Percentiles rank a stretch among this genome's conserved stretches.
These are phyloP conservation scores for Origma solitaria DNA, from an alignment of 2,113 vertebrate genomes.

Conservation along the genomic window DNA sequence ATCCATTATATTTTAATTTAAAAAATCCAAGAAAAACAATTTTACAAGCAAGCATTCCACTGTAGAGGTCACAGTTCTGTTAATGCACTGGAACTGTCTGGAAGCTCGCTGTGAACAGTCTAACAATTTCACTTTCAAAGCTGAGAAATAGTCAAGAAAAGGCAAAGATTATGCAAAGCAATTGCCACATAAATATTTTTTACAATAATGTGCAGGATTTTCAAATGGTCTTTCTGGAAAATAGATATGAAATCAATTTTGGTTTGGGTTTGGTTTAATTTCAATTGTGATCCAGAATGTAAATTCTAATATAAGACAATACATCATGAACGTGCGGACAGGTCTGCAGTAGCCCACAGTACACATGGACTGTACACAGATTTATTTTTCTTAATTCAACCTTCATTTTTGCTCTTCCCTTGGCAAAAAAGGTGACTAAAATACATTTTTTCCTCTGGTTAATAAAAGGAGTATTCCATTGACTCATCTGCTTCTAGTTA, in stretches of 20 bases:
- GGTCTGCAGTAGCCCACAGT: not conserved
- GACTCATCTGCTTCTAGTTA: slow-evolving; percentile 28
- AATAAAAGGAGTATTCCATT: not conserved
- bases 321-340: not conserved
- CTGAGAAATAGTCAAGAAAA: not conserved
- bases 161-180: not conserved
- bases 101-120: not conserved
- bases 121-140: not conserved
- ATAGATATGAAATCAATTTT: not conserved
- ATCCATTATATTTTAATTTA: slow-evolving; percentile 3
- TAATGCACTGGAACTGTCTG: not conserved
- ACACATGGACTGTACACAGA: not conserved
- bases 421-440: not conserved
- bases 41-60: slow-evolving; percentile 20
- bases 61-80: slow-evolving; percentile 28
- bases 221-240: not conserved
- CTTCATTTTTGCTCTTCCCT: not conserved
- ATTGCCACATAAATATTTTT: not conserved
- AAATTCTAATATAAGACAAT: not conserved
- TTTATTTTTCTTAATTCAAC: not conserved
- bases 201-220: not conserved
- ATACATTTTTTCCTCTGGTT: not conserved
- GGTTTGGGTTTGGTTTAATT: not conserved
- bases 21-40: slow-evolving; percentile 48
- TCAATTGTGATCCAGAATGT: not conserved